A percentile compares a stretch with the other conserved stretches of the same genome.
These are phyloP conservation scores for Euclidia mi DNA, from an alignment of 2,888 invertebrate genomes.

Conservation along the genomic window DNA sequence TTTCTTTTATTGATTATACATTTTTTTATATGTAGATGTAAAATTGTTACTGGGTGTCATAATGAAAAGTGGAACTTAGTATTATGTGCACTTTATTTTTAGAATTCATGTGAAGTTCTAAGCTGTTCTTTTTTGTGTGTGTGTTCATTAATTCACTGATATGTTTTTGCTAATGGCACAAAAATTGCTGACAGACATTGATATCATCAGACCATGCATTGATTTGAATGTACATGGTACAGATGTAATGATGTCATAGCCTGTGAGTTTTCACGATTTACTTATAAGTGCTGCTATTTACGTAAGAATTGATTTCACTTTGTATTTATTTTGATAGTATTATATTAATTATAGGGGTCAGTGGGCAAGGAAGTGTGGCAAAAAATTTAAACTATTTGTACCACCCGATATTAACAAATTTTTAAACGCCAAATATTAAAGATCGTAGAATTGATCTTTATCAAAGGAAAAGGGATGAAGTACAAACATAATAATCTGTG, in stretches of 20 bases:
- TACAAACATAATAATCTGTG: constrained; percentile 60
- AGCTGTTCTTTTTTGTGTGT: neutral
- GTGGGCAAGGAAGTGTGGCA: constrained; percentile 6
- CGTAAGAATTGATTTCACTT: constrained; percentile 22
- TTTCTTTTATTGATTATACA: constrained; percentile 1
- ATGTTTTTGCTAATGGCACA: neutral
- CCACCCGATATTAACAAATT: constrained; percentile 28
- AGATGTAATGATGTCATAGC: neutral
- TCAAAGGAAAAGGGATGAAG: constrained; percentile 35
- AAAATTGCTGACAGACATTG: neutral
- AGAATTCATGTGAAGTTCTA: constrained; percentile 10
- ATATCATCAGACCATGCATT: neutral
- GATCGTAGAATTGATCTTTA: constrained; percentile 28
- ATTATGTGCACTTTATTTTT: constrained; percentile 27
- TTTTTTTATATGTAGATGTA: constrained; percentile 13
- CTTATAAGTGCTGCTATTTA: constrained; percentile 11
- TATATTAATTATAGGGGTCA: constrained; percentile 8
- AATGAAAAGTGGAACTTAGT: constrained; percentile 31
- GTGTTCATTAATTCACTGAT: neutral
- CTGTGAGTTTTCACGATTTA: constrained; percentile 5
- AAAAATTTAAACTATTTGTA: neutral
- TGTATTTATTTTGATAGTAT: constrained; percentile 26
- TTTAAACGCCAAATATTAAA: constrained; percentile 44
- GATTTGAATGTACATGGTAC: too few species aligned
- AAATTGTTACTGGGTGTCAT: constrained; percentile 25